A percentile compares a stretch with the other conserved stretches of the same genome.
Conservation (phyloP, 1,140 invertebrate species). For the Zaprionus nigranus region DNA sequence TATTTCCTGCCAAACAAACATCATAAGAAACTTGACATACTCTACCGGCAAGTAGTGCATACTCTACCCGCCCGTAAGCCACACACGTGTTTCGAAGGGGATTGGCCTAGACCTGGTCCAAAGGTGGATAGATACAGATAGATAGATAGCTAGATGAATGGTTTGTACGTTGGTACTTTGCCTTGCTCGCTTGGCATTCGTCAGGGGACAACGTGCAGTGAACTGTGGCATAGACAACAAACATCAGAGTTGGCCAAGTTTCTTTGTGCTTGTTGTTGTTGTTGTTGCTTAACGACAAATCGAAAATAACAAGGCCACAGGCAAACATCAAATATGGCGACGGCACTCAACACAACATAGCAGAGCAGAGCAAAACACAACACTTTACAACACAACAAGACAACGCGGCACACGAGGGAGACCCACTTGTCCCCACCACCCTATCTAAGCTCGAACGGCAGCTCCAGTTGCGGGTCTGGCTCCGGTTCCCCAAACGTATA, state of each 20-base stretch:
- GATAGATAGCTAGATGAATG: constrained; percentile 19
- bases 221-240: constrained; percentile 43
- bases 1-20: not conserved
- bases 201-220: constrained; percentile 41
- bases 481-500: constrained; percentile 38
- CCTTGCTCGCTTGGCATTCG: not conserved
- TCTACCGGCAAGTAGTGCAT: not conserved
- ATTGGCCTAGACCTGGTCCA: constrained; percentile 46
- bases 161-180: not conserved
- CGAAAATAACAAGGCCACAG: constrained; percentile 52
- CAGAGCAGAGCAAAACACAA: not conserved
- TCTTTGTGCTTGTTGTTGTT: constrained; percentile 29
- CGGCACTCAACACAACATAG: constrained; percentile 37
- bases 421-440: not conserved
- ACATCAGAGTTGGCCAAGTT: constrained; percentile 51
- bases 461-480: constrained; percentile 11
- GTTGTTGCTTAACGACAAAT: constrained; percentile 45
- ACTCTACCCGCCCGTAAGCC: not conserved
- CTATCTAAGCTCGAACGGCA: not conserved
- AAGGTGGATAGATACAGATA: constrained; percentile 36
- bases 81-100: constrained; percentile 8
- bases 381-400: constrained; percentile 16
- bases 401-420: not conserved
- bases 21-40: not conserved
- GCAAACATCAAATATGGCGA: constrained; percentile 61